Percentiles rank a stretch among this genome's conserved stretches.
Conservation (phyloP, 2,113 vertebrate genomes). For the Saccopteryx leptura region DNA sequence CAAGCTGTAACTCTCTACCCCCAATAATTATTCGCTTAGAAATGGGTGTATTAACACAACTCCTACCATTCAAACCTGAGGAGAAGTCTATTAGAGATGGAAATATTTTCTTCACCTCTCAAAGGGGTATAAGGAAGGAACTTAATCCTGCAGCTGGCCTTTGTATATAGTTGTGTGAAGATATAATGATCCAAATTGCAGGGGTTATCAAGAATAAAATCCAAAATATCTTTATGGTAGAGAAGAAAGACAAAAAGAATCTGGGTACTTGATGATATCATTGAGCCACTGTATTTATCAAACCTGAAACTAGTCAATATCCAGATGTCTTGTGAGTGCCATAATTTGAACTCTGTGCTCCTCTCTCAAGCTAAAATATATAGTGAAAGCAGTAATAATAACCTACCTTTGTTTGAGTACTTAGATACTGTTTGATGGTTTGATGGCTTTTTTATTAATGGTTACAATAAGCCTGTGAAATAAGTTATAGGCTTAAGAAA, state of each 20-base stretch:
- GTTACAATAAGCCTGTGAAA: not conserved
- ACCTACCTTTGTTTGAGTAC: not conserved
- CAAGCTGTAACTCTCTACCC: not conserved
- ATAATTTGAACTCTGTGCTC: not conserved
- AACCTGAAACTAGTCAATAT: not conserved
- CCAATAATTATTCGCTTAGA: conserved; percentile 11
- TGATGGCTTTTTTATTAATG: not conserved
- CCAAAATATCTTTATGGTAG: not conserved
- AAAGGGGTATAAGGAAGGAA: not conserved
- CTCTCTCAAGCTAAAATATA: not conserved
- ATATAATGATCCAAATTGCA: not conserved
- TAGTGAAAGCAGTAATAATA: not conserved
- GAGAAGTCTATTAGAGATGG: not conserved
- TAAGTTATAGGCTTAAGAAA: not conserved
- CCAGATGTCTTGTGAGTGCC: not conserved
- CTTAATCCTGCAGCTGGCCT: not conserved
- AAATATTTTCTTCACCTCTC: not conserved
- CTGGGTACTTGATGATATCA: not conserved
- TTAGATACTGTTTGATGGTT: not conserved
- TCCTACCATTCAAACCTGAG: not conserved
- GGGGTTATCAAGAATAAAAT: not conserved
- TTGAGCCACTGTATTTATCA: not conserved
- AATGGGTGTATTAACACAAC: not conserved
- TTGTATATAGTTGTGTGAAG: not conserved
- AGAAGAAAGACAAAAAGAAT: conserved; percentile 1